These are phyloP conservation scores for Cirrhinus mrigala DNA, from an alignment of 2,797 vertebrate genomes.

Conservation along the genomic window DNA sequence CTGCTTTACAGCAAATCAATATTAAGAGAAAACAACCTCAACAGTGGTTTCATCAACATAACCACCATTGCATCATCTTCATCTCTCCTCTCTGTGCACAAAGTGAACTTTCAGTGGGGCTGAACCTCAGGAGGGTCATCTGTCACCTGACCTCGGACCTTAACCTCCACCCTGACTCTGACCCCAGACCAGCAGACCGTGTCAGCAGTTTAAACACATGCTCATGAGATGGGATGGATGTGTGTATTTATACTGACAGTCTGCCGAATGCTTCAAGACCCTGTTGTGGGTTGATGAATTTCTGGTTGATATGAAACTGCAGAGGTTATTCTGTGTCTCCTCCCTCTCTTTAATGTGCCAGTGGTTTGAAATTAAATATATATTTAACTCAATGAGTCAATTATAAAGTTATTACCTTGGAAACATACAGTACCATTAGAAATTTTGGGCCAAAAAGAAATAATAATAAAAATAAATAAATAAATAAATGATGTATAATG, in stretches of 20 bases:
- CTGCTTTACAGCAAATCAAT: neutral
- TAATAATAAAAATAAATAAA: no score
- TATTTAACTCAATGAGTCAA: no score
- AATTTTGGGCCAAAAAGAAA: no score
- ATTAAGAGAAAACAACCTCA: neutral
- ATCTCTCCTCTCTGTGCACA: neutral
- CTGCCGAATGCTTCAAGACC: neutral
- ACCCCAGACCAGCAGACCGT: neutral
- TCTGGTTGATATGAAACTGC: neutral
- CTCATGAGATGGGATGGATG: conserved; percentile 7
- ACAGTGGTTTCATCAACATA: neutral
- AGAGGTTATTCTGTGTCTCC: neutral
- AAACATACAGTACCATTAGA: no score
- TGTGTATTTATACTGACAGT: conserved; percentile 6
- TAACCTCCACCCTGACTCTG: conserved; percentile 46
- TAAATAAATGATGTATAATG: no score
- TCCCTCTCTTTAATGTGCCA: neutral
- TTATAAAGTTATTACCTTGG: no score
- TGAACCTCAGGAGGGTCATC: conserved; percentile 22
- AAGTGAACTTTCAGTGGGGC: neutral
- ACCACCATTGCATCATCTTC: neutral
- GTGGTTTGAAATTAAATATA: neutral
- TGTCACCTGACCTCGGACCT: conserved; percentile 27
- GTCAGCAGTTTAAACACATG: conserved; percentile 21
- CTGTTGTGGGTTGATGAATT: neutral